These are phyloP conservation scores for Donacobius atricapilla DNA, from an alignment of 2,113 vertebrate species.

Conservation along the genomic window DNA sequence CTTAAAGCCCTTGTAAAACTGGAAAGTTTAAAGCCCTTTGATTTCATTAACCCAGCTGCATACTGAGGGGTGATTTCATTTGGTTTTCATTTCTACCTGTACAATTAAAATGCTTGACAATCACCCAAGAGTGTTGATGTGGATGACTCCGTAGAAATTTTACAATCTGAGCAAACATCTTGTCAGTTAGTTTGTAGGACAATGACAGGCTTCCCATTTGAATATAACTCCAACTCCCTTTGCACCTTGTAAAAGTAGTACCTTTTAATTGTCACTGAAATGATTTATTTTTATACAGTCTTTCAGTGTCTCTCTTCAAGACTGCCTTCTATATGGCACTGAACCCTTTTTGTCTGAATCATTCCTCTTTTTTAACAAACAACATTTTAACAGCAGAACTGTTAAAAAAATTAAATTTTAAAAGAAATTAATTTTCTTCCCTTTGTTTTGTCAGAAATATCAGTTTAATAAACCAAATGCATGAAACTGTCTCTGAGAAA, in stretches of 20 bases:
- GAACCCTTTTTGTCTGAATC: background rate
- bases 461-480: background rate
- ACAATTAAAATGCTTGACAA: background rate
- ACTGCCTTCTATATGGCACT: background rate
- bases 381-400: background rate
- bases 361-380: background rate
- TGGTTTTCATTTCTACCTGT: background rate
- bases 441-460: background rate
- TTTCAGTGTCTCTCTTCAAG: background rate
- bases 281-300: background rate
- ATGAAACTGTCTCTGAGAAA: background rate
- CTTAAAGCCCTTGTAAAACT: background rate
- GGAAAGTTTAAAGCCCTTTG: background rate
- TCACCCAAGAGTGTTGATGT: background rate
- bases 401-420: too few relatives aligned
- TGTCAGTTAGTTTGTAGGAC: background rate
- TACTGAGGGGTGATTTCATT: background rate
- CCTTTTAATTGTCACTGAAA: background rate
- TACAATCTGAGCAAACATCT: background rate
- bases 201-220: background rate
- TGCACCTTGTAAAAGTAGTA: background rate
- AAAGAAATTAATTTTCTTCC: fast-evolving
- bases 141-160: background rate
- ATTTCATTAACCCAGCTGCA: background rate
- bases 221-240: background rate